Percentiles rank a stretch among this genome's conserved stretches.
Evolutionary conservation across 2,888 invertebrate genomes (phyloP).

Genomic region (Plagodis pulveraria): DNA sequence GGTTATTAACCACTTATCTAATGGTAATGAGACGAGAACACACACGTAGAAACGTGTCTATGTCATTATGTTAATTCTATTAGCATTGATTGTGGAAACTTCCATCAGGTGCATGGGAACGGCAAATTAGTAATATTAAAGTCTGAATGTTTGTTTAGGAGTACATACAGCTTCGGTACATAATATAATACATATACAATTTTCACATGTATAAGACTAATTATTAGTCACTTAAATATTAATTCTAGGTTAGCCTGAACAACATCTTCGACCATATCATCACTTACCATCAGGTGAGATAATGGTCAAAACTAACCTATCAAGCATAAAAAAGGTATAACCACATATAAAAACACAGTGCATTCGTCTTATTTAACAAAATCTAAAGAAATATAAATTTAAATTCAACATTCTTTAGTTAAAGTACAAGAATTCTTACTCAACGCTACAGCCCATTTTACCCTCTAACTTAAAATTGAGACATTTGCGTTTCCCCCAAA

Average conservation of each 20-base stretch:
- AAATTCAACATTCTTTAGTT: neutral
- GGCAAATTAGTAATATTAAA: neutral
- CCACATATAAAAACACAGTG: too few species aligned
- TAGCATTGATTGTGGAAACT: slow-evolving; percentile 29
- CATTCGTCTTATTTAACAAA: too few species aligned
- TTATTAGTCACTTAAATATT: too few species aligned
- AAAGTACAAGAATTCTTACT: slow-evolving; percentile 18
- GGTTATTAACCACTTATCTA: slow-evolving; percentile 37
- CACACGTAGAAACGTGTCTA: slow-evolving; percentile 31
- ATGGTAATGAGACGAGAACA: slow-evolving; percentile 35
- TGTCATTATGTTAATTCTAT: slow-evolving; percentile 30
- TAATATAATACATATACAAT: too few species aligned
- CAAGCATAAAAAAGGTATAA: too few species aligned
- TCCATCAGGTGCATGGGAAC: slow-evolving; percentile 18
- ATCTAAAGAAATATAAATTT: neutral
- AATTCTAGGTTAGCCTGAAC: too few species aligned
- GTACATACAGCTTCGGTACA: neutral
- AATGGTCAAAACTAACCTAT: too few species aligned
- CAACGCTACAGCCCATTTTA: slow-evolving; percentile 11
- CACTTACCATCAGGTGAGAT: too few species aligned
- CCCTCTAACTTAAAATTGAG: slow-evolving; percentile 17
- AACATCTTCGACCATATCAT: too few species aligned
- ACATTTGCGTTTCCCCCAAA: slow-evolving; percentile 27
- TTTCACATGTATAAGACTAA: too few species aligned
- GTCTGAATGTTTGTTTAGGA: too few species aligned